Conservation (phyloP, 2,113 vertebrate genomes). For the Xyliphius kryptos region DNA sequence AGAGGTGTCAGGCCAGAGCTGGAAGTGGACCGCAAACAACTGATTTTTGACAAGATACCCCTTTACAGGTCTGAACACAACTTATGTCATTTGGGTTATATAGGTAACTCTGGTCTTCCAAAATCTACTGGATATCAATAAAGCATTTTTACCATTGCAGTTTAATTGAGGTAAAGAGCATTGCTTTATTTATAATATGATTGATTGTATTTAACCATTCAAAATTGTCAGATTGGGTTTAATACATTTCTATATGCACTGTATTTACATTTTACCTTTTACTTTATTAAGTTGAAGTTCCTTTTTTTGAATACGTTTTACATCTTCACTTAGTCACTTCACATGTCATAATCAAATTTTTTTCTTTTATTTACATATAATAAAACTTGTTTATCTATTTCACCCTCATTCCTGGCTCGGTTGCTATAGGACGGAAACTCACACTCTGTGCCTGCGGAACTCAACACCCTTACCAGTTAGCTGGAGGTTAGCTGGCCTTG, state of each 20-base stretch:
- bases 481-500: slow-evolving; percentile 76
- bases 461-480: slow-evolving; percentile 61
- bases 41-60: slow-evolving; percentile 74
- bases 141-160: too few relatives aligned
- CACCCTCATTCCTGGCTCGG: background rate
- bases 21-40: slow-evolving; percentile 67
- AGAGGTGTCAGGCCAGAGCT: slow-evolving; percentile 76
- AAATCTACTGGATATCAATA: too few relatives aligned
- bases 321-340: background rate
- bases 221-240: too few relatives aligned
- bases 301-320: background rate
- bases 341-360: background rate
- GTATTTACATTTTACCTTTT: too few relatives aligned
- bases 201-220: too few relatives aligned
- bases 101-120: too few relatives aligned
- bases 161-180: too few relatives aligned
- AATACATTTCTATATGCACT: too few relatives aligned
- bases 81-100: background rate
- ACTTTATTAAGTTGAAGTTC: too few relatives aligned
- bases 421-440: slow-evolving; percentile 61
- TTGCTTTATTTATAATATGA: too few relatives aligned
- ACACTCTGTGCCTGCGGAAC: slow-evolving; percentile 66
- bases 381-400: background rate
- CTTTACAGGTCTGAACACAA: slow-evolving; percentile 69
- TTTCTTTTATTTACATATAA: background rate